phyloP scores from a whole-genome alignment of 2,113 vertebrate genomes.

The Ctenodactylus gundi region DNA sequence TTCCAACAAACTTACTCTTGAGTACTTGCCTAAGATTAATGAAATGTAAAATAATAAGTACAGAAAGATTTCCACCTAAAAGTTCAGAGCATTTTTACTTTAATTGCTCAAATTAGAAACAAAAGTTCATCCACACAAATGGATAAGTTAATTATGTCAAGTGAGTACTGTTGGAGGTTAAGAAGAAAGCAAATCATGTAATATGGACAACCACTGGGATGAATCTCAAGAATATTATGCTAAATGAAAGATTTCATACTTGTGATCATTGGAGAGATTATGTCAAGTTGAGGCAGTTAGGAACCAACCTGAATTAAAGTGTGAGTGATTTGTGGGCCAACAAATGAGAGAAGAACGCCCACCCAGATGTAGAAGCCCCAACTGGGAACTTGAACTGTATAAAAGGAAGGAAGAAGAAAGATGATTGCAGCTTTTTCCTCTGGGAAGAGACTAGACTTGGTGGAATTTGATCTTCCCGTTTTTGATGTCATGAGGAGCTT shows the following conservation, averaged over 20 bases:
- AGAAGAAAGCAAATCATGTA: not conserved
- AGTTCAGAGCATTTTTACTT: not conserved
- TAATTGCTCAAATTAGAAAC: not conserved
- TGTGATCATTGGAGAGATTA: too few relatives aligned
- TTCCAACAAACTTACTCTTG: not conserved
- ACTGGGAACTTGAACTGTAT: too few relatives aligned
- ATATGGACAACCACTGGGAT: not conserved
- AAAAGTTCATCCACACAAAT: not conserved
- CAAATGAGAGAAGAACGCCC: too few relatives aligned
- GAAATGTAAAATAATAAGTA: not conserved
- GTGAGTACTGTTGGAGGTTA: not conserved
- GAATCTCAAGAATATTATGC: not conserved
- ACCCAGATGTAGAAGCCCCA: too few relatives aligned
- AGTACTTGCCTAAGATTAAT: not conserved
- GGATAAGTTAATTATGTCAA: not conserved
- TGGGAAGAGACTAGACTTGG: too few relatives aligned
- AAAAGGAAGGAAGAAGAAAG: too few relatives aligned
- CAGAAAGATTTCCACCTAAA: not conserved
- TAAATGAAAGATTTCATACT: not conserved
- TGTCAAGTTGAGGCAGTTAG: too few relatives aligned
- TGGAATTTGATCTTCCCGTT: too few relatives aligned
- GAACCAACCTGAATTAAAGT: too few relatives aligned
- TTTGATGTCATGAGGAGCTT: too few relatives aligned
- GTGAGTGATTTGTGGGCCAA: too few relatives aligned
- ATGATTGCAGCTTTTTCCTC: too few relatives aligned